Conservation (phyloP, 2,113 vertebrate genomes). For the Phyllostomus discolor region DNA sequence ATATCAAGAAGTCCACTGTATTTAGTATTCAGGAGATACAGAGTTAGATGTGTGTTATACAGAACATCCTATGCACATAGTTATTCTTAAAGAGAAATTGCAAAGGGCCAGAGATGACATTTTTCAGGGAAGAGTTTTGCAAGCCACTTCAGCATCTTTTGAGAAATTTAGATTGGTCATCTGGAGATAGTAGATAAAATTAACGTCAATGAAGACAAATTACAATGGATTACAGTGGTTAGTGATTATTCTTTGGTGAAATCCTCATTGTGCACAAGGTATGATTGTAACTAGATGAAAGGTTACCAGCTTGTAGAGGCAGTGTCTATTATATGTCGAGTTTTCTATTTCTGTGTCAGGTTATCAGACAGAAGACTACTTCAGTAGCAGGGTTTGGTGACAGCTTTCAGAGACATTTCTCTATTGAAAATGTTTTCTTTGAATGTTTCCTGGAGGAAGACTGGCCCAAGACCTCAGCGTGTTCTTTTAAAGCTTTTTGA, state of each 20-base stretch:
- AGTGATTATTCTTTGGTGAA: background rate
- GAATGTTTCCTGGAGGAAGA: background rate
- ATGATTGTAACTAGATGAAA: background rate
- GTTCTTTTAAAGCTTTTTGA: slow-evolving; percentile 5
- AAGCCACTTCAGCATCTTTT: background rate
- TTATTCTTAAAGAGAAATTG: background rate
- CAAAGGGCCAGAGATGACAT: background rate
- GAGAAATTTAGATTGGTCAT: background rate
- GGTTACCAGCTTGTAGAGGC: background rate
- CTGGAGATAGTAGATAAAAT: background rate
- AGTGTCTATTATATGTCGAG: background rate
- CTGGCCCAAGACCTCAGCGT: background rate
- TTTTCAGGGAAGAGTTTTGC: slow-evolving; percentile 10
- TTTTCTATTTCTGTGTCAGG: background rate
- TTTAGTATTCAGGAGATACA: background rate
- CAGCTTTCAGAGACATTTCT: background rate
- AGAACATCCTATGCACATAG: background rate
- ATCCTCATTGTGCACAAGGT: background rate
- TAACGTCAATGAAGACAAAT: background rate
- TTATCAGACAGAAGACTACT: background rate
- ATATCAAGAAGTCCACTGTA: background rate
- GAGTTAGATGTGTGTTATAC: background rate
- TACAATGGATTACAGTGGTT: background rate
- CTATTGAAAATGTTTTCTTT: background rate
- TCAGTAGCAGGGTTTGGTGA: background rate